Evolutionary conservation across 2,797 vertebrate species (phyloP), one percentile per base, ranked within the genome.

Genomic region (Pelobates cultripes): DNA sequence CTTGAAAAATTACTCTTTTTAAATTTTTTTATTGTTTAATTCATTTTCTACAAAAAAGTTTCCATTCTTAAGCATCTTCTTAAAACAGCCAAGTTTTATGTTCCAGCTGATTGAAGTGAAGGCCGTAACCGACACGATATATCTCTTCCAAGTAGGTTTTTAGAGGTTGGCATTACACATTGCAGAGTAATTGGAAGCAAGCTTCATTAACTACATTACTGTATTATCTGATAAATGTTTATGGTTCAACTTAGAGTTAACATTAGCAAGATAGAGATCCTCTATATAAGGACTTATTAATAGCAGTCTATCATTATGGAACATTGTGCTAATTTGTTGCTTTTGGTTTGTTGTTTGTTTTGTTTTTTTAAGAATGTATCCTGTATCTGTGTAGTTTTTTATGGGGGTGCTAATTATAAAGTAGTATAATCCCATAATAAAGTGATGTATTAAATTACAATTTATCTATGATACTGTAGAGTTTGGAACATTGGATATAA

Each of bases 151-250:
- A 70, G 76, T 42, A 43, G 53, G 17, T 55, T 70, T 72, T 72
- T 45, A 47, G 47, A 69, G 78, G 78, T 80, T 74, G 73, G 71
- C 78, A 79, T 79, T 66, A 79, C 78, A 73, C 70, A 73, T 51
- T 79, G 78, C 71, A 14, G 60, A 74, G 60, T 81, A 75, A 81
- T 75, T 81, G 79, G 53, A 68, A 41, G 28, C 68, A 73, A 42
- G 69, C 75, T 82, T 82, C 80, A 43, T 82, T 72, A 82, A 82
- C 69, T 75, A 60, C 69, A 72, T 82, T 55, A 67, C 80, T 66
- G 42, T 77, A 77, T 77, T 63, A 45, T 63, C 57, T 60, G 66
- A 75, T 77, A 70, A 64, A 81, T 70, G 67, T 77, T 81, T 81
- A 81, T 71, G 70, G 61, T 71, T 71, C 66, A 77, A 57, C 69